Evolutionary conservation across 2,888 invertebrate species (phyloP), one percentile per base, ranked within the genome.

Genomic region (Lycophotia porphyrea): DNA sequence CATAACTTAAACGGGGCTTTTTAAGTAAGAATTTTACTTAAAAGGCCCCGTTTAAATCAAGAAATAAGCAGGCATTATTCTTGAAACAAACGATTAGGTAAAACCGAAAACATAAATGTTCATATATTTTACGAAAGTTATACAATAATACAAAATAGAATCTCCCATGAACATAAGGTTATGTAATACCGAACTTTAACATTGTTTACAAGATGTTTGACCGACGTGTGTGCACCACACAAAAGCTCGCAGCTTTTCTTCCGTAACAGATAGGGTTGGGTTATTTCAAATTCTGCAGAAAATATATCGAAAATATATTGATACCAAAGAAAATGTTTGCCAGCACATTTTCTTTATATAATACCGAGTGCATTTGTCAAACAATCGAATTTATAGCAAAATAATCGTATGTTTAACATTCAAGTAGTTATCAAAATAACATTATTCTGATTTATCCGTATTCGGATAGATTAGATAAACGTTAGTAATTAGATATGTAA

Each of bases 211-310:
- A 64, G 55, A 21, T 21, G 76, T 44, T 58, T 74, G 77, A 55
- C 55, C 64, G 24, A 7, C 15, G 61, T 44, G 34, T 13, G 75
- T 4, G 34, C 27, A 65, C 27, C 13, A 49, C 55, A 65, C 81
- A 58, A 81, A 77, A 81, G 81, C 81, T 49, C 18, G 21, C 11
- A 64, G 47, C 75, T 64, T 78, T 81, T 74, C 81, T 49, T 74
- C 64, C 64, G 75, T 15, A 18, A 47, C n/a, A 0, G 27, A 21
- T 58, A 81, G 55, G 15, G 81, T 0, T 74, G 77, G 27, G 60
- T 5, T 27, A 27, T 55, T 58, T 34, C 31, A 34, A 1, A 60
- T 60, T 34, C 21, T 31, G 21, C 21, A 60, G 3, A 18, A 31
- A 58, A 58, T 31, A 8, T 31, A 31, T 58, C 58, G 58, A 58